phyloP scores from a whole-genome alignment of 1,140 invertebrate genomes.

The Drosophila mayri region DNA sequence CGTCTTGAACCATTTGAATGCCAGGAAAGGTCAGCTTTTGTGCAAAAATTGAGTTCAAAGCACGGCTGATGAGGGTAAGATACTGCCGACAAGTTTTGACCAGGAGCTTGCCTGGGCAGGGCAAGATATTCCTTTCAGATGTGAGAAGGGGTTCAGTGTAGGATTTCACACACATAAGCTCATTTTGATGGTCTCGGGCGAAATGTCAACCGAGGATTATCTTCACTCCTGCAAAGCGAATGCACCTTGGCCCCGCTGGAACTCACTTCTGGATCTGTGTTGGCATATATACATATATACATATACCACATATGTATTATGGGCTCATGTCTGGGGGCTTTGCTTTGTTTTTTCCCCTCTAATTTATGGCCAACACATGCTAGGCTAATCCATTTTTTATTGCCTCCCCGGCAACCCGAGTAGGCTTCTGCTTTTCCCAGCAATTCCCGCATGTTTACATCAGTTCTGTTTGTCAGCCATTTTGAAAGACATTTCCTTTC shows the following conservation, averaged over 20 bases:
- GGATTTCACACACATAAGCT: slow-evolving; percentile 25
- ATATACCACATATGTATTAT: slow-evolving; percentile 28
- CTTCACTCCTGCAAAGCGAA: not conserved
- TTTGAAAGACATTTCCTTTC: slow-evolving; percentile 64
- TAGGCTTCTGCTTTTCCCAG: not conserved
- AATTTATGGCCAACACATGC: slow-evolving; percentile 52
- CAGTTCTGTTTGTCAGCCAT: slow-evolving; percentile 45
- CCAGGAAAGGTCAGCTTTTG: slow-evolving; percentile 59
- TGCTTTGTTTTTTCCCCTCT: slow-evolving; percentile 40
- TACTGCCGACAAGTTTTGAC: slow-evolving; percentile 49
- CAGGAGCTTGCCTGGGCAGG: not conserved
- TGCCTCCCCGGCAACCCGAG: not conserved
- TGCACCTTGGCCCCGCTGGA: slow-evolving; percentile 14
- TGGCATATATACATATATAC: slow-evolving; percentile 30
- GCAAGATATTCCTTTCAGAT: slow-evolving; percentile 23
- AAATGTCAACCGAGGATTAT: slow-evolving; percentile 60
- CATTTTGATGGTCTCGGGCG: slow-evolving; percentile 41
- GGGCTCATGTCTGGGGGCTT: slow-evolving; percentile 17
- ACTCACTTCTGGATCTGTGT: slow-evolving; percentile 7
- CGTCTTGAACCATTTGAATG: slow-evolving; percentile 26
- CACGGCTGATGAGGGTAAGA: slow-evolving; percentile 64
- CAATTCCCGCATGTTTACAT: slow-evolving; percentile 46
- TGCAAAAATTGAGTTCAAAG: slow-evolving; percentile 47
- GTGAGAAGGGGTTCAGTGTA: slow-evolving; percentile 11
- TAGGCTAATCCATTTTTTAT: slow-evolving; percentile 48